A percentile compares a stretch with the other conserved stretches of the same genome.
phyloP scores from a whole-genome alignment of 2,113 vertebrate species.

The Tinamus guttatus region DNA sequence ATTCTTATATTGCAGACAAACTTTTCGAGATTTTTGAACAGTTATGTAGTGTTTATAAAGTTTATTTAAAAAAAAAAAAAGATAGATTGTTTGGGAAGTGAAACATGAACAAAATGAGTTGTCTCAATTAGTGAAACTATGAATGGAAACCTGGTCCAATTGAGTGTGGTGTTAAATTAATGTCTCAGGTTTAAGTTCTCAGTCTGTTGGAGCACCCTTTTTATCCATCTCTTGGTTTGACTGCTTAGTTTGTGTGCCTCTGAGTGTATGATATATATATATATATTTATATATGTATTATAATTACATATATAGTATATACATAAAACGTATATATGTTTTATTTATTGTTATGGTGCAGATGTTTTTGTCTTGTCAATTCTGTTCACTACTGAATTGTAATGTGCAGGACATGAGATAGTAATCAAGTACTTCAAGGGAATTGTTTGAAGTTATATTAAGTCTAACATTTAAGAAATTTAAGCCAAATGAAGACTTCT shows the following conservation, averaged over 20 bases:
- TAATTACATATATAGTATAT: no score
- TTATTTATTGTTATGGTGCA: background rate
- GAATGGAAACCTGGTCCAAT: background rate
- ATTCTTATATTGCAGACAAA: background rate
- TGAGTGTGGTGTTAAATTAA: background rate
- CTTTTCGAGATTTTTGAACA: background rate
- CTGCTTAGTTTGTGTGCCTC: fast-evolving
- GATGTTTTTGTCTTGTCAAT: background rate
- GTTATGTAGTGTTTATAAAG: background rate
- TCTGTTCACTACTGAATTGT: background rate
- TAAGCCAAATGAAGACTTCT: background rate
- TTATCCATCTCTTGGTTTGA: background rate
- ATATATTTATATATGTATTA: no score
- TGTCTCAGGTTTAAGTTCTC: background rate
- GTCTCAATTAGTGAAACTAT: background rate
- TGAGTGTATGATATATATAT: background rate
- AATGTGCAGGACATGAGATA: background rate
- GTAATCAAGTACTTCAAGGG: no score
- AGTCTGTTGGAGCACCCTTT: background rate
- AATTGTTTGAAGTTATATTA: background rate
- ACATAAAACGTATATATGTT: no score
- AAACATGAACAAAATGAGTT: background rate
- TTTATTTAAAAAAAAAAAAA: background rate
- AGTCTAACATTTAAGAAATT: background rate
- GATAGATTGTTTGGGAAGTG: background rate